Evolutionary conservation across 2,113 vertebrate species (phyloP).

Genomic region (Pteruthius melanotis): DNA sequence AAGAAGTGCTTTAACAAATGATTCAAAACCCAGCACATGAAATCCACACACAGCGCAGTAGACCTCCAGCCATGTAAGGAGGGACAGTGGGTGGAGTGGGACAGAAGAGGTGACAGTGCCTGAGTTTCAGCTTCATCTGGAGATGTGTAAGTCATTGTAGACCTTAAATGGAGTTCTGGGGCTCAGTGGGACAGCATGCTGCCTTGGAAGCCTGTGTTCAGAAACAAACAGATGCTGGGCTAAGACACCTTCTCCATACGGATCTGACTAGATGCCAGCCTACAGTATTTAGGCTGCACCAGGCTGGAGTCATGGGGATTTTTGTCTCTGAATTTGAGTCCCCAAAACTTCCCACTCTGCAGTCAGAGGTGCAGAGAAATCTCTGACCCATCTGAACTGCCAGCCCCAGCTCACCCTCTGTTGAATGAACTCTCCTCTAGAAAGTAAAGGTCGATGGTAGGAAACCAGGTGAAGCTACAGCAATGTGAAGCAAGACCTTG

Average conservation of each 20-base stretch:
- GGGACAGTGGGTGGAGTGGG: rapidly evolving
- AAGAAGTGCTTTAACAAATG: neutral
- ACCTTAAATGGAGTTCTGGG: neutral
- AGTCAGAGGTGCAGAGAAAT: neutral
- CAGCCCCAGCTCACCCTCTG: rapidly evolving
- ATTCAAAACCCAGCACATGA: rapidly evolving
- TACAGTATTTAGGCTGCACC: neutral
- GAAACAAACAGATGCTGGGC: neutral
- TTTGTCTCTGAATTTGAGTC: neutral
- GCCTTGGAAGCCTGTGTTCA: neutral
- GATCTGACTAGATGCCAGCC: neutral
- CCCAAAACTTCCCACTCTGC: neutral
- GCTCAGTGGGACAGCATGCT: neutral
- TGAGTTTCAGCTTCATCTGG: neutral
- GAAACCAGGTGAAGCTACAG: neutral
- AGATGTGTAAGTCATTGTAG: neutral
- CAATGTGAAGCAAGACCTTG: neutral
- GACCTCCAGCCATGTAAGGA: neutral
- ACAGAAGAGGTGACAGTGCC: neutral
- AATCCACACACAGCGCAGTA: neutral
- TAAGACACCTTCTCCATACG: neutral
- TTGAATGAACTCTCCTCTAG: neutral
- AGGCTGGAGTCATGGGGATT: neutral
- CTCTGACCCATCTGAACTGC: neutral
- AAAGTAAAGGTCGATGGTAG: neutral